Base-by-base conservation (phyloP, 2,888 invertebrate species). In the Corythucha ciliata region DNA sequence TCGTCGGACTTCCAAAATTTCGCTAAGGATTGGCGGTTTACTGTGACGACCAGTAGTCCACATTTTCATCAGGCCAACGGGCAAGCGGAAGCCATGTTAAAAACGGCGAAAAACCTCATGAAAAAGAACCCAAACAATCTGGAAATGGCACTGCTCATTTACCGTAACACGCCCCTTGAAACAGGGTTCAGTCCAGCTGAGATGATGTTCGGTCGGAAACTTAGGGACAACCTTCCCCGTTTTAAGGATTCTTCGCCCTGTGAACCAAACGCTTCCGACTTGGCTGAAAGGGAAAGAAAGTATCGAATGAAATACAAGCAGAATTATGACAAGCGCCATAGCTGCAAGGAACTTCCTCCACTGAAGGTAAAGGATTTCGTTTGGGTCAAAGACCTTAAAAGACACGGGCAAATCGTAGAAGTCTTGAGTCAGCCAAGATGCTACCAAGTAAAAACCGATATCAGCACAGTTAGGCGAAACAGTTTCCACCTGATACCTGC, bases 401-500 rank as follows among this genome's bases (percentile, higher is more conserved):
- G 44, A 12, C 24, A 44, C 14, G 44, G 44, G 14, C 18, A 44
- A 14, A 14, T 45, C 10, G 36, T 46, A 10, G 25, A 34, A 24
- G 34, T 21, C 6, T 18, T 46, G n/a, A 36, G 36, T 4, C 7
- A 34, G 14, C 36, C 36, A n/a, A 21, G 46, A 2, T 46, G 34
- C 2, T 46, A 46, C 18, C 22, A 34, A 16, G 46, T 46, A 3
- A 8, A 21, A 33, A 46, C 46, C 2, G 16, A 32, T 4, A 45
- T 21, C 14, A 45, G 29, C 33, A 45, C 33, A 12, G 25, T 45
- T n/a, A 16, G 45, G 12, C 45, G 25, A n/a, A 45, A 45, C 18
- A 4, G 45, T n/a, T 45, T 14, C 21, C 33, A 45, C 21, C 33
- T 45, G 10, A 45, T 45, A n/a, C 45, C 45, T 3, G 29, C 45